Evolutionary conservation across 1,140 invertebrate genomes (phyloP), one percentile per base, ranked within the genome.

Genomic region (Lepidotrigona ventralis): DNA sequence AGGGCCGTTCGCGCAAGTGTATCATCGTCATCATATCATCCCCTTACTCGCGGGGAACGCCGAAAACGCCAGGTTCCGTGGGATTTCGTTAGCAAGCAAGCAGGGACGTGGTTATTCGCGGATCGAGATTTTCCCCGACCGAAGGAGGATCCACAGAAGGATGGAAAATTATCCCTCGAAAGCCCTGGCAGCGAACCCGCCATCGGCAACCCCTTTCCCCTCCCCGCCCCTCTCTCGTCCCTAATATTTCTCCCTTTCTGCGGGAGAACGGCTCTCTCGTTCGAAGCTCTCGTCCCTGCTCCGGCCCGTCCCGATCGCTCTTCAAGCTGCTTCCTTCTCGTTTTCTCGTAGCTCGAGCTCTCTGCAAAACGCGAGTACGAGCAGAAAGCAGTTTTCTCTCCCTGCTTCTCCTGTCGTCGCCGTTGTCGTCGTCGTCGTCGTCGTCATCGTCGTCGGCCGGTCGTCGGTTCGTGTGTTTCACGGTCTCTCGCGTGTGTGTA

Each of bases 401-500:
- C 69, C 75, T 72, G 75, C 81, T 46, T 46, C 39, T 46, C 39
- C 6, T 39, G 39, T 39, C 39, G 39, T 39, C 33, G 33, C 5
- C 33, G 33, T 39, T 4, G 33, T 39, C 33, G 33, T 39, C 33
- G 33, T 39, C 33, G 33, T 39, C 33, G 33, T 39, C 39, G 39
- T 39, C 39, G 39, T 46, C 39, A 8, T 46, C 39, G 39, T 46
- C 39, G 39, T 46, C 39, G 39, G 0, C 39, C 39, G 9, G 6
- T 46, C 39, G 86, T 33, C 33, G 29, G 66, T 56, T 19, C 15
- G 56, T 39, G 39, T 39, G 86, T 90, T 89, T 84, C 90, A 90
- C 87, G 87, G 88, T 89, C 86, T 46, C 39, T 46, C 85, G 84
- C 83, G 87, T 86, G 85, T 82, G 85, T 82, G 85, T 90, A 85